Evolutionary conservation across 2,797 vertebrate genomes (phyloP).

Genomic region (Takifugu ocellatus): DNA sequence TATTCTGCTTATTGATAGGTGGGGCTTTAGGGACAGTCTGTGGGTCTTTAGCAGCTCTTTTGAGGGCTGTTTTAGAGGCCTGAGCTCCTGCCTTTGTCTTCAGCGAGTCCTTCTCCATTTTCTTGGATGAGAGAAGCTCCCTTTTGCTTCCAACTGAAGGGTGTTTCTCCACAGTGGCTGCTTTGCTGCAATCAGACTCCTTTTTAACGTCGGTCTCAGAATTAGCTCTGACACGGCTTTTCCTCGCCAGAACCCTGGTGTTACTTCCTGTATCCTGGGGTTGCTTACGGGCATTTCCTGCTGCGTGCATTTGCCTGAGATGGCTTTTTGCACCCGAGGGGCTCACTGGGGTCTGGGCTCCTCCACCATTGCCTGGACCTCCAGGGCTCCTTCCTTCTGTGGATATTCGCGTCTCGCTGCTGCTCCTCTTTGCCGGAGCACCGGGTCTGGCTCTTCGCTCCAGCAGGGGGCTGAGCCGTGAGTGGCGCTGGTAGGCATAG

Average conservation of each 20-base stretch:
- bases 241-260: conserved; percentile 61
- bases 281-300: conserved; percentile 70
- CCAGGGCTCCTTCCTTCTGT: conserved; percentile 60
- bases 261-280: conserved; percentile 49
- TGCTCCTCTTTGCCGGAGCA: conserved; percentile 70
- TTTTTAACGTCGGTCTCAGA: conserved; percentile 71
- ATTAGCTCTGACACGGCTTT: conserved; percentile 62
- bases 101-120: conserved; percentile 68
- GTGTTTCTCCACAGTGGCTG: conserved; percentile 57
- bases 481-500: conserved; percentile 79
- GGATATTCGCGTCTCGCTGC: conserved; percentile 76
- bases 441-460: conserved; percentile 64
- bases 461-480: conserved; percentile 74
- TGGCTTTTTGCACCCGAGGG: conserved; percentile 68
- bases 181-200: conserved; percentile 53
- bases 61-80: conserved; percentile 56
- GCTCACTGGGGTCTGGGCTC: conserved; percentile 69
- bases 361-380: conserved; percentile 46
- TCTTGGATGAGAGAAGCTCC: conserved; percentile 61
- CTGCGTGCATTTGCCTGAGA: conserved; percentile 72
- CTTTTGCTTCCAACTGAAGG: conserved; percentile 54
- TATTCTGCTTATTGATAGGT: conserved; percentile 59
- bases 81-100: conserved; percentile 54
- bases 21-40: conserved; percentile 60
- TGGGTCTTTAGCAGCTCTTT: conserved; percentile 64